Conservation (phyloP, 2,113 vertebrate genomes). For the Desmodus rotundus region DNA sequence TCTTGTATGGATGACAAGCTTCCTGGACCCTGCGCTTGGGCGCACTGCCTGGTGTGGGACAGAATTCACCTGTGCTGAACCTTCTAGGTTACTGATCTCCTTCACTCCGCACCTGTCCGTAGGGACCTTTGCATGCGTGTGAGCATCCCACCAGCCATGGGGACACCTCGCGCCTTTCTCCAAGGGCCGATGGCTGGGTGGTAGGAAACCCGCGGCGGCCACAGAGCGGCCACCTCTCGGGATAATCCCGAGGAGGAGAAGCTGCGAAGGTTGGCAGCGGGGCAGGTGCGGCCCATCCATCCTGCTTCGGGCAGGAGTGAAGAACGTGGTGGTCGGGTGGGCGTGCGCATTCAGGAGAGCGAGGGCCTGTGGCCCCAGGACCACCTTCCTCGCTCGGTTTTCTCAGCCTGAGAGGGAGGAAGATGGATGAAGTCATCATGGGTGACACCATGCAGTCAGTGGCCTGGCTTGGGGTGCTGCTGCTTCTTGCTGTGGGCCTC, state of each 20-base stretch:
- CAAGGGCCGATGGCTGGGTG: rapidly evolving
- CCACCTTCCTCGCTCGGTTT: rapidly evolving
- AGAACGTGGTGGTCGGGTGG: rapidly evolving
- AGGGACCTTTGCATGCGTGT: neutral
- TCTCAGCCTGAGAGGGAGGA: neutral
- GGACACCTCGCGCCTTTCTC: neutral
- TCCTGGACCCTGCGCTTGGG: neutral
- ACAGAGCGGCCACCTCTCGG: rapidly evolving
- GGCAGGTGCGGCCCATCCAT: neutral
- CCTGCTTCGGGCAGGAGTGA: rapidly evolving
- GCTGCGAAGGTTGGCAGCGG: rapidly evolving
- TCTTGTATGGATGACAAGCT: neutral
- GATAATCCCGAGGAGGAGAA: too few species aligned
- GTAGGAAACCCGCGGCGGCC: rapidly evolving
- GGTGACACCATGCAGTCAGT: rapidly evolving
- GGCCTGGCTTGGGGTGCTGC: rapidly evolving
- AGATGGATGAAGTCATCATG: rapidly evolving
- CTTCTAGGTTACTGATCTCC: neutral
- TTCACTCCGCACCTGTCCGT: neutral
- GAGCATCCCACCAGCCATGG: neutral
- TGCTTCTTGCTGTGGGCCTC: neutral
- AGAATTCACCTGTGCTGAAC: neutral
- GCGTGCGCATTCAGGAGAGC: rapidly evolving
- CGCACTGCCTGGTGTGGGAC: too few species aligned
- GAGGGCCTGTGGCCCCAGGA: rapidly evolving